Percentiles rank a stretch among this genome's conserved stretches.
Conservation (phyloP, 2,888 invertebrate species). For the Leptothorax acervorum region DNA sequence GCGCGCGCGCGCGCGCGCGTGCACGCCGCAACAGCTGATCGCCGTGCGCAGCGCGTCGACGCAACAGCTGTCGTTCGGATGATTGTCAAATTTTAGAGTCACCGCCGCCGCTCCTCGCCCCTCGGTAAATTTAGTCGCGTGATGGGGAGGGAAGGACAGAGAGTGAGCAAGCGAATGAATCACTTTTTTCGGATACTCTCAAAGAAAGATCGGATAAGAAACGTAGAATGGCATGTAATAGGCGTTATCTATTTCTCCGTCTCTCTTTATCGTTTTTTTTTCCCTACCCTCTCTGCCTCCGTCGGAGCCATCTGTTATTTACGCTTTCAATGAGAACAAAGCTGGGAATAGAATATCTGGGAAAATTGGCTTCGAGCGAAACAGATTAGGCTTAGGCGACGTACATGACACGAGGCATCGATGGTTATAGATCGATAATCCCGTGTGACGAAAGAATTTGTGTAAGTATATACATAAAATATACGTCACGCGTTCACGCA, state of each 20-base stretch:
- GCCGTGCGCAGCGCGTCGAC: constrained; percentile 21
- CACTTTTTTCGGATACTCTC: constrained; percentile 23
- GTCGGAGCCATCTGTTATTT: neutral
- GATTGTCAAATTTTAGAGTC: constrained; percentile 48
- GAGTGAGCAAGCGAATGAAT: constrained; percentile 23
- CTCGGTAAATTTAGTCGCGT: constrained; percentile 21
- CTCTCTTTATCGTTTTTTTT: no score
- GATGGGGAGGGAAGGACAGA: no score
- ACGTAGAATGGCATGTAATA: no score
- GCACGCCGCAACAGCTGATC: constrained; percentile 37
- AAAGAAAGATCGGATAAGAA: neutral
- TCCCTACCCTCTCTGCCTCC: neutral
- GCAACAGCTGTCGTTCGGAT: constrained; percentile 42
- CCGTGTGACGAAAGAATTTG: neutral
- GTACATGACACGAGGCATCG: neutral
- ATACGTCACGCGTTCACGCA: neutral
- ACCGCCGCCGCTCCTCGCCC: neutral
- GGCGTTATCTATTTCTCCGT: neutral
- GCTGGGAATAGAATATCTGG: neutral
- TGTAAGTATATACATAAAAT: neutral
- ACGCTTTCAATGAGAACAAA: neutral
- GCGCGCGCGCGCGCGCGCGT: neutral
- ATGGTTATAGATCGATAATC: constrained; percentile 14
- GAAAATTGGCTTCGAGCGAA: neutral
- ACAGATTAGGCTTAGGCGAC: neutral